Evolutionary conservation across 2,113 vertebrate genomes (phyloP).

Genomic region (Numida meleagris): DNA sequence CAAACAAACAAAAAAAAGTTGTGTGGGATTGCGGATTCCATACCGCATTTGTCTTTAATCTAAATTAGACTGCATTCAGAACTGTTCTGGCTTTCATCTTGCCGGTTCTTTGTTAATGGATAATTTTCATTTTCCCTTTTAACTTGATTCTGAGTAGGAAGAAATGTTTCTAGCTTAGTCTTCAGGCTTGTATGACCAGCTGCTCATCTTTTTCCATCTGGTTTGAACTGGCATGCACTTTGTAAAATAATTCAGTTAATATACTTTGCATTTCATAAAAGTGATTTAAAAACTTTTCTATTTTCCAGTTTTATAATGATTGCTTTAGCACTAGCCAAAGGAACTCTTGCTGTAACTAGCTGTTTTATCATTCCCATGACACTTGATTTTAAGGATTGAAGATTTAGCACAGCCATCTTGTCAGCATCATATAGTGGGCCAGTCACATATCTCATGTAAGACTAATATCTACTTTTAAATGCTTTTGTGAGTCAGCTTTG

Average conservation of each 20-base stretch:
- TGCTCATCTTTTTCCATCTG: background rate
- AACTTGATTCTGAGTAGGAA: conserved; percentile 4
- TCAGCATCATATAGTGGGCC: background rate
- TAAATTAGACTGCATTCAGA: background rate
- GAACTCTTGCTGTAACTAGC: background rate
- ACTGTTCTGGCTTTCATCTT: conserved; percentile 23
- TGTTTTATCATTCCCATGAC: background rate
- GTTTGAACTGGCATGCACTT: background rate
- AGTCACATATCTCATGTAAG: background rate
- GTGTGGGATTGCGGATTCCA: background rate
- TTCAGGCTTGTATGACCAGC: background rate
- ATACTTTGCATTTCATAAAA: background rate
- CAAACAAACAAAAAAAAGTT: background rate
- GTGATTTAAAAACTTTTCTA: background rate
- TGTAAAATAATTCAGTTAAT: background rate
- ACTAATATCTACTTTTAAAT: background rate
- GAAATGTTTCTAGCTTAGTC: background rate
- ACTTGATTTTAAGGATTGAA: background rate
- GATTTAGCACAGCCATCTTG: background rate
- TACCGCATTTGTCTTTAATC: conserved; percentile 20
- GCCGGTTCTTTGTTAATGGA: background rate
- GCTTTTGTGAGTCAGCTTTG: background rate
- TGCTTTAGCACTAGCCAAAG: background rate
- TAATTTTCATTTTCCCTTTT: conserved; percentile 31
- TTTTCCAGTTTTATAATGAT: background rate